Percentiles rank a stretch among this genome's conserved stretches.
Conservation (phyloP, 2,888 invertebrate genomes). For the Theretra japonica region DNA sequence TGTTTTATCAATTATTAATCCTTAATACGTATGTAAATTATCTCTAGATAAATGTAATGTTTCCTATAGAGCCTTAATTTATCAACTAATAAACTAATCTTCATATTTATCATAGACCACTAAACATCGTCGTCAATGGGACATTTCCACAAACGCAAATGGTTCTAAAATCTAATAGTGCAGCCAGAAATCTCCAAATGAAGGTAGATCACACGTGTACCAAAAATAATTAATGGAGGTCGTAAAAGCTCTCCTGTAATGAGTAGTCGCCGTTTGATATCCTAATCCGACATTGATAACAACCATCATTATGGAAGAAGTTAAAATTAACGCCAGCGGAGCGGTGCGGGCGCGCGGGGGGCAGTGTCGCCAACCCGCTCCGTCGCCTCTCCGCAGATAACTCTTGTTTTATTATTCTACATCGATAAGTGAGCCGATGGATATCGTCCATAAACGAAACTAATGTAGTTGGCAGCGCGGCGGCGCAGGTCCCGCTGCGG, state of each 20-base stretch:
- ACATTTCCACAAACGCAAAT: not conserved
- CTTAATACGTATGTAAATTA: too few species aligned
- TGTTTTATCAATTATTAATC: too few species aligned
- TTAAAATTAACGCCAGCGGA: slow-evolving; percentile 30
- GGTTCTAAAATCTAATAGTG: not conserved
- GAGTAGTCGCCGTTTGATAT: slow-evolving; percentile 25
- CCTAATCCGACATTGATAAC: slow-evolving; percentile 43
- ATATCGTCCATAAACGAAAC: slow-evolving; percentile 48
- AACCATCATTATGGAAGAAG: slow-evolving; percentile 43
- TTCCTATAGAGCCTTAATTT: too few species aligned
- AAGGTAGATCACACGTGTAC: not conserved
- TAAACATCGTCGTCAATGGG: not conserved
- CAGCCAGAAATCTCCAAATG: not conserved
- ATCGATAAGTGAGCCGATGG: slow-evolving; percentile 50
- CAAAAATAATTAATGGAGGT: slow-evolving; percentile 17
- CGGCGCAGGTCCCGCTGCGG: slow-evolving; percentile 7
- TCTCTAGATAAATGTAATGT: too few species aligned
- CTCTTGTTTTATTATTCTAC: slow-evolving; percentile 58
- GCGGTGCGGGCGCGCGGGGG: slow-evolving; percentile 19
- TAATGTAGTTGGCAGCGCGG: slow-evolving; percentile 1
- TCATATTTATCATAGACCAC: not conserved
- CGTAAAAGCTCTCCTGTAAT: slow-evolving; percentile 14
- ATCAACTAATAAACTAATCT: not conserved
- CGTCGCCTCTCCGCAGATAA: slow-evolving; percentile 43
- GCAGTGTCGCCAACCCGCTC: not conserved